These are phyloP conservation scores for Gadus chalcogrammus DNA, from an alignment of 2,113 vertebrate species.

Conservation along the genomic window DNA sequence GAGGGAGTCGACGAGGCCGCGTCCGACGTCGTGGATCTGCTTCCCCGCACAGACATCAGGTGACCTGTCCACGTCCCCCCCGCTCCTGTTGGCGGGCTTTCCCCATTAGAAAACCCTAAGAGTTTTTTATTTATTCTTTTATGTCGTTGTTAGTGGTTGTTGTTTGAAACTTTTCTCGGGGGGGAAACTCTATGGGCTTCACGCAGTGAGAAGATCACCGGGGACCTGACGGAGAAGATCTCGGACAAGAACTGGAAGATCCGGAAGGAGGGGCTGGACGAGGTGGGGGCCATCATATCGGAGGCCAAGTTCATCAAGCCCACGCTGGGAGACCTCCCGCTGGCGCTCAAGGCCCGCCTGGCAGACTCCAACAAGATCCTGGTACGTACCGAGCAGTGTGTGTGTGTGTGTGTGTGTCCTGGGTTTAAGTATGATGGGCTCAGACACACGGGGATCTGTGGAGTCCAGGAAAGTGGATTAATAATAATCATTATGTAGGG, in stretches of 20 bases:
- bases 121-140: too few species aligned
- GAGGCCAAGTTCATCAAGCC: conserved; percentile 87
- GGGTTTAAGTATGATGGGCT: too few species aligned
- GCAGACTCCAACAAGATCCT: conserved; percentile 90
- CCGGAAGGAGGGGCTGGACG: conserved; percentile 87
- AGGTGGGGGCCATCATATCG: conserved; percentile 81
- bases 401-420: too few species aligned
- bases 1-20: conserved; percentile 76
- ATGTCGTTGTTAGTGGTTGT: background rate
- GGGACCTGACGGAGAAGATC: conserved; percentile 82
- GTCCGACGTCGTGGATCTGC: conserved; percentile 80
- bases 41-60: conserved; percentile 86
- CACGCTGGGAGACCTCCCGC: conserved; percentile 83
- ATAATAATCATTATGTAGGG: too few species aligned
- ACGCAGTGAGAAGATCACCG: conserved; percentile 83
- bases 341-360: conserved; percentile 82
- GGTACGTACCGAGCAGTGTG: conserved; percentile 57
- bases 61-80: conserved; percentile 30
- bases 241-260: conserved; percentile 92
- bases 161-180: too few species aligned
- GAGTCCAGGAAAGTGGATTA: too few species aligned
- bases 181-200: background rate
- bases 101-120: background rate
- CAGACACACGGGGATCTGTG: too few species aligned
- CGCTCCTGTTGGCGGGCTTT: background rate